Conservation (phyloP, 2,797 vertebrate species). For the Danio choprae region DNA sequence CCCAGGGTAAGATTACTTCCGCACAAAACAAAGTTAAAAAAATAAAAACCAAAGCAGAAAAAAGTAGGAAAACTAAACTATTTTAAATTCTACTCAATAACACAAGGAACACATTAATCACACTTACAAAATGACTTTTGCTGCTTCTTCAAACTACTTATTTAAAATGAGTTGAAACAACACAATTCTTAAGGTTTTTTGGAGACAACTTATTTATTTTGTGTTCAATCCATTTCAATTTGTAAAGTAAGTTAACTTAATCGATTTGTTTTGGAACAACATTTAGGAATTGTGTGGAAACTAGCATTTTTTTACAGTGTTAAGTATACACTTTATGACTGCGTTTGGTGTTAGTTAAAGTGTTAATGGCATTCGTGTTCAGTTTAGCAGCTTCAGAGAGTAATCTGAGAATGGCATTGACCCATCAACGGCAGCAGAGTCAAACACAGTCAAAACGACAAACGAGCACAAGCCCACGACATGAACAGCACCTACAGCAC, state of each 20-base stretch:
- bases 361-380: background rate
- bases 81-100: background rate
- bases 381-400: background rate
- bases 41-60: too few relatives aligned
- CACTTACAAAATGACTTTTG: too few relatives aligned
- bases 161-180: too few relatives aligned
- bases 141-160: too few relatives aligned
- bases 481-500: slow-evolving; percentile 63
- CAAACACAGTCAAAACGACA: slow-evolving; percentile 60
- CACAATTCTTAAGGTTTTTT: too few relatives aligned
- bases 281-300: too few relatives aligned
- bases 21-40: background rate
- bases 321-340: background rate
- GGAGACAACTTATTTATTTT: too few relatives aligned
- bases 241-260: too few relatives aligned
- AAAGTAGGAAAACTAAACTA: too few relatives aligned
- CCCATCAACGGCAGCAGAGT: slow-evolving; percentile 57
- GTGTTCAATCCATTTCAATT: too few relatives aligned
- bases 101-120: background rate
- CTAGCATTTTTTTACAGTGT: background rate
- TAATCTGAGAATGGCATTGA: slow-evolving; percentile 48
- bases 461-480: slow-evolving; percentile 66
- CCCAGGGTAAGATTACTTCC: too few relatives aligned
- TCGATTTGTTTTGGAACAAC: too few relatives aligned
- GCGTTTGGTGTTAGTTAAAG: background rate